Conservation (phyloP, 2,797 vertebrate species). For the Melanotaenia nigrans region DNA sequence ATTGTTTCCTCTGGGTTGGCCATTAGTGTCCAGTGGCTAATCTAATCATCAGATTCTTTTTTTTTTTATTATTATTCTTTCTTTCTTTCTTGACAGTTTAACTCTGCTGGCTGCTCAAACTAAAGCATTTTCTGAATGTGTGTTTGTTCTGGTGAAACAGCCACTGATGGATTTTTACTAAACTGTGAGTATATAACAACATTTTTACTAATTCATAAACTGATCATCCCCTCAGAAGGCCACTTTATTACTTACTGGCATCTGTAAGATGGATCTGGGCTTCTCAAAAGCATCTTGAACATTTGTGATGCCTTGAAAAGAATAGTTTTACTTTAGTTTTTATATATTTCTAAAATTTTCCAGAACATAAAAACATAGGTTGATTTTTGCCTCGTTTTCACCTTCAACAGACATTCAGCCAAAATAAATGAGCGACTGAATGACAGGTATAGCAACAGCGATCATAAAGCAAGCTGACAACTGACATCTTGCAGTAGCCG, state of each 20-base stretch:
- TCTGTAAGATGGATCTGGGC: constrained; percentile 22
- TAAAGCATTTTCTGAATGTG: constrained; percentile 31
- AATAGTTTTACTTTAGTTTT: constrained; percentile 23
- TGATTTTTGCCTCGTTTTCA: neutral
- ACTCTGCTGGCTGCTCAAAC: constrained; percentile 28
- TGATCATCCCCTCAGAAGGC: constrained; percentile 41
- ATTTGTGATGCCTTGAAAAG: constrained; percentile 16
- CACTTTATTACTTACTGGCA: constrained; percentile 43
- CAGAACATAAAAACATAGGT: neutral
- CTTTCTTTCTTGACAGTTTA: constrained; percentile 37
- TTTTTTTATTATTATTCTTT: neutral
- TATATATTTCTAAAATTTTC: neutral
- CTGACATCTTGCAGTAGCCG: neutral
- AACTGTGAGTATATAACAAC: constrained; percentile 38
- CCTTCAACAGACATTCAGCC: neutral
- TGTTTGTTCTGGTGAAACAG: constrained; percentile 22
- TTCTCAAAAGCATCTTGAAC: constrained; percentile 34
- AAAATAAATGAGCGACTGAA: neutral
- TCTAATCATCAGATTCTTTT: constrained; percentile 52
- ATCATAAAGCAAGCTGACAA: neutral
- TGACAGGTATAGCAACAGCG: constrained; percentile 1
- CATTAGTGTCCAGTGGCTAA: constrained; percentile 47
- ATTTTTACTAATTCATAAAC: constrained; percentile 42
- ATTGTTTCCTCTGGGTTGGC: constrained; percentile 32
- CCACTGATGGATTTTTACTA: constrained; percentile 23